Evolutionary conservation across 2,888 invertebrate species (phyloP), one percentile per base, ranked within the genome.

Genomic region (Sympetrum striolatum): DNA sequence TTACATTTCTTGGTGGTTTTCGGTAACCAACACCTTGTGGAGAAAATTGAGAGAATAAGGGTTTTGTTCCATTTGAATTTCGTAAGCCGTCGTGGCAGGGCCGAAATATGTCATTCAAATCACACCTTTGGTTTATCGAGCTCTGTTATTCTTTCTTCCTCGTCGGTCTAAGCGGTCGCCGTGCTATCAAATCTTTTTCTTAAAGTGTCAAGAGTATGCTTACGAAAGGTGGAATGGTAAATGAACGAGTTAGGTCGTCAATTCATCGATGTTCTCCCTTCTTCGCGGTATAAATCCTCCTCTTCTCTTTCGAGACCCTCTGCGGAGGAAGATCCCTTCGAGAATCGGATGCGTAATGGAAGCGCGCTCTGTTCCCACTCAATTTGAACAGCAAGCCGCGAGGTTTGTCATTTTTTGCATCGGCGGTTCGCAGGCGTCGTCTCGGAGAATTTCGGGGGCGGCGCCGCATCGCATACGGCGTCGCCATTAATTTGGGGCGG

Each of bases 361-460:
- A 86, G 86, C 86, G 86, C 86, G 37, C n/a, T 37, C 86, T 58
- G 58, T 64, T 31, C 60, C 86, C 86, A 86, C 86, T 86, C 86
- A 86, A 64, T 86, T 86, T 86, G 86, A 86, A 64, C 86, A 86
- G 86, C 60, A 22, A 58, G 60, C 86, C 22, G 86, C 60, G 64
- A 35, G 60, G 22, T 44, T 37, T 35, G 53, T 25, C n/a, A n/a
- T 44, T 82, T 31, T 12, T n/a, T n/a, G 12, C n/a, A 35, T 58
- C 82, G 37, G 37, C 58, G 60, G 58, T 64, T 39, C 14, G 15
- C 86, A n/a, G 31, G 37, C 64, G 86, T n/a, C 60, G 86, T 60
- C 86, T 86, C 86, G 64, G 35, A 48, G 2, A 82, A 82, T 53
- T 82, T 82, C 58, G 31, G 48, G 25, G 22, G 31, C 82, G 53